Evolutionary conservation across 2,797 vertebrate genomes (phyloP).

Genomic region (Notolabrus celidotus): DNA sequence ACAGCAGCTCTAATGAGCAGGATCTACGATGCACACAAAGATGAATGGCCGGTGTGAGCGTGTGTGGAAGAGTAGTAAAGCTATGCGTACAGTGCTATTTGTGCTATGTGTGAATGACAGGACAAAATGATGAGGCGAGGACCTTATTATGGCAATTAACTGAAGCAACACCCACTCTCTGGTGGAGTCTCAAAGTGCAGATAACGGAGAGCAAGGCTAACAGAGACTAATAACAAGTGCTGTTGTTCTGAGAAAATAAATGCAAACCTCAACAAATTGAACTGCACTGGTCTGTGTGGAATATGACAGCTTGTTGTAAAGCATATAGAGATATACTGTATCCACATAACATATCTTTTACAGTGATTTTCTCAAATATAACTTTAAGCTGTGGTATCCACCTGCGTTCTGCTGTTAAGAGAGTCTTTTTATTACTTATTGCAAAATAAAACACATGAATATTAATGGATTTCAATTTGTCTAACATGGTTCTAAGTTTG

Average conservation of each 20-base stretch:
- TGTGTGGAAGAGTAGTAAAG: slow-evolving; percentile 20
- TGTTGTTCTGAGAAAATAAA: slow-evolving; percentile 30
- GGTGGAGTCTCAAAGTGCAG: slow-evolving; percentile 44
- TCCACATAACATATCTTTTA: not conserved
- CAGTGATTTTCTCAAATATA: not conserved
- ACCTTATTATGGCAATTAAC: slow-evolving; percentile 72
- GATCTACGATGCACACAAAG: slow-evolving; percentile 42
- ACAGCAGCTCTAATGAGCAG: slow-evolving; percentile 59
- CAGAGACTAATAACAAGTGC: slow-evolving; percentile 54
- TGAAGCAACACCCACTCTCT: slow-evolving; percentile 58
- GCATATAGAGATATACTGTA: not conserved
- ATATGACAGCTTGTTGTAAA: slow-evolving; percentile 11
- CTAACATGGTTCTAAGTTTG: not conserved
- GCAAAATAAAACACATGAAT: too few relatives aligned
- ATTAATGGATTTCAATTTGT: too few relatives aligned
- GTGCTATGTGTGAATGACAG: slow-evolving; percentile 41
- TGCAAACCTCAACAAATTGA: slow-evolving; percentile 38
- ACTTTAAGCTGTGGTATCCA: not conserved
- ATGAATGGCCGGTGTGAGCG: slow-evolving; percentile 36
- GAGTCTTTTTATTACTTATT: too few relatives aligned
- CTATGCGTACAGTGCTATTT: slow-evolving; percentile 29
- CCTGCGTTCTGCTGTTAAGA: too few relatives aligned
- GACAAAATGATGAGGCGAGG: slow-evolving; percentile 57
- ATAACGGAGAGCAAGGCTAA: slow-evolving; percentile 55
- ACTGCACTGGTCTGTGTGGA: slow-evolving; percentile 9